phyloP scores from a whole-genome alignment of 2,888 invertebrate species.

The Limnephilus marmoratus region DNA sequence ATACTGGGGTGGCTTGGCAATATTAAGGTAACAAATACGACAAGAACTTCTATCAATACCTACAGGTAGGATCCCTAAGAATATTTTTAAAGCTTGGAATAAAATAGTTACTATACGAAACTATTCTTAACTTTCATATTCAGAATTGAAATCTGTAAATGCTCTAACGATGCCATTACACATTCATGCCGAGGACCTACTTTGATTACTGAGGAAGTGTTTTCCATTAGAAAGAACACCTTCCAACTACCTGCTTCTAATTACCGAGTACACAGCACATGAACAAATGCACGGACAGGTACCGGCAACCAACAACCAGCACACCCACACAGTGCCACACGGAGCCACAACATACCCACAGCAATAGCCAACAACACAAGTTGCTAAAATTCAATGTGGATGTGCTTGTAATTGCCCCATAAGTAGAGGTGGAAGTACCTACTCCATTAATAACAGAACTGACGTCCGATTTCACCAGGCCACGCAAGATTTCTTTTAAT shows the following conservation, averaged over 20 bases:
- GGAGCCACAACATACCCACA: background rate
- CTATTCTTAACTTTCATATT: background rate
- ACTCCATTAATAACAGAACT: constrained; percentile 12
- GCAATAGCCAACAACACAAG: background rate
- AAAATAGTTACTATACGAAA: background rate
- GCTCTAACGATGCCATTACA: background rate
- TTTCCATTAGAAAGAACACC: constrained; percentile 11
- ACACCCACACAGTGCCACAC: background rate
- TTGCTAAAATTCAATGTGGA: background rate
- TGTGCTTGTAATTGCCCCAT: constrained; percentile 30
- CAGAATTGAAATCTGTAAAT: background rate
- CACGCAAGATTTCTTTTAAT: background rate
- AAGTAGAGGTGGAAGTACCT: background rate
- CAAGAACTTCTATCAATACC: background rate
- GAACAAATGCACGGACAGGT: constrained; percentile 34
- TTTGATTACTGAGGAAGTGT: constrained; percentile 39
- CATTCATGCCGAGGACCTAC: constrained; percentile 3
- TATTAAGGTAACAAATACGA: background rate
- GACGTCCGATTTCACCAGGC: constrained; percentile 44
- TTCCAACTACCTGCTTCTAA: constrained; percentile 39
- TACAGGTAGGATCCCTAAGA: background rate
- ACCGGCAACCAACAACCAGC: background rate
- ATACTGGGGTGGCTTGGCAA: background rate
- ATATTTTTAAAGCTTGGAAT: background rate
- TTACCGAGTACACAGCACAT: constrained; percentile 30